Base-by-base conservation (phyloP, 2,113 vertebrate species). In the Odocoileus hemionus region DNA sequence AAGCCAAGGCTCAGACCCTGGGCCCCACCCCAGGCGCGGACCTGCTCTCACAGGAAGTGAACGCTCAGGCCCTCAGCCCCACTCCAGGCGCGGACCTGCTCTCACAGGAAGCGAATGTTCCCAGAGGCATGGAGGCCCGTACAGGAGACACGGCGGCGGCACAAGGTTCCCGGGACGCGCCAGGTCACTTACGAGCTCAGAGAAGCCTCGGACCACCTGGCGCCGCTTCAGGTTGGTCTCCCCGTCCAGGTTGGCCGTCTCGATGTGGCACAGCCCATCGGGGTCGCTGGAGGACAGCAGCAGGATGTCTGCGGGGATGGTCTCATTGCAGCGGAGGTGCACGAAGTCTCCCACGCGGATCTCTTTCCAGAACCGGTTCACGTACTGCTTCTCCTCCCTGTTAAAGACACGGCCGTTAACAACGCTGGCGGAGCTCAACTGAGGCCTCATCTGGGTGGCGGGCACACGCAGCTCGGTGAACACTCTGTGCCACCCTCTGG, bases 211-310 rank as follows among this genome's bases (percentile, higher is more conserved):
- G 89, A 99, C 99, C 84, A 99, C 99, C 98, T 99, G 99, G 86
- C 99, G 99, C 98, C 99, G 99, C 96, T 99, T 99, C 61, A 99
- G 99, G 98, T 99, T 99, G 97, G 99, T 99, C 99, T 99, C 99
- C 28, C 99, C 99, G 30, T 99, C 99, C 99, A 99, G 99, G 52
- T 99, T 99, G 98, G 99, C 99, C 0, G 99, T 99, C 99, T 99
- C 99, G 3, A 99, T 99, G 98, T 99, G 99, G 98, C 99, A 99
- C 86, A 99, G 99, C 13, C 99, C 99, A 84, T 99, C 99, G 0
- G 99, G 99, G 98, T 99, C 99, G 21, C 99, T 99, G 97, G 99
- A 99, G 96, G 99, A 99, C 23, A 99, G 99, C 97, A 99, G 99
- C 96, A 99, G 95, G 52, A 99, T 99, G 82, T 99, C 99, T 0